phyloP scores from a whole-genome alignment of 2,888 invertebrate genomes.

The Microplitis manilae region DNA sequence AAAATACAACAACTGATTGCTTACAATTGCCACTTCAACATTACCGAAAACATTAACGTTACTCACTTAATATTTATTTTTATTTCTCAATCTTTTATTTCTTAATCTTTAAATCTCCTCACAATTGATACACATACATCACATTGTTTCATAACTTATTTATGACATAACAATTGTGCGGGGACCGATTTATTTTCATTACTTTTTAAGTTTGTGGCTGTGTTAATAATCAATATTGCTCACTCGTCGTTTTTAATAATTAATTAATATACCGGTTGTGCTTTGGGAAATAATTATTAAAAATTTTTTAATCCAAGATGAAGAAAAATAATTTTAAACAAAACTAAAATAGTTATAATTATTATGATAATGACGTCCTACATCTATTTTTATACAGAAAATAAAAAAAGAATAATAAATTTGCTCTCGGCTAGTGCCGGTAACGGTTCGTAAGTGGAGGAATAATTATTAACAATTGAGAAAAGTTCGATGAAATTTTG shows the following conservation, averaged over 20 bases:
- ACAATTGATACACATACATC: neutral
- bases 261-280: constrained; percentile 30
- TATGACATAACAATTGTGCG: constrained; percentile 59
- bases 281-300: constrained; percentile 25
- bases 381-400: constrained; percentile 42
- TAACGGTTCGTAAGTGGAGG: neutral
- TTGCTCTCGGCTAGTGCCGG: constrained; percentile 24
- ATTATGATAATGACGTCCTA: constrained; percentile 39
- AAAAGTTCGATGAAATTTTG: neutral
- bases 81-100: constrained; percentile 58
- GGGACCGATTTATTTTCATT: constrained; percentile 54
- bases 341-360: constrained; percentile 15
- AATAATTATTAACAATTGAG: constrained; percentile 26
- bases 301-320: constrained; percentile 16
- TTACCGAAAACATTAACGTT: constrained; percentile 66
- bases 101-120: neutral
- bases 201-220: constrained; percentile 18
- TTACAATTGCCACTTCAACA: constrained; percentile 69
- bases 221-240: constrained; percentile 33
- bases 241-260: constrained; percentile 21
- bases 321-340: constrained; percentile 10
- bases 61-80: constrained; percentile 58
- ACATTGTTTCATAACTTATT: constrained; percentile 37
- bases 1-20: constrained; percentile 55
- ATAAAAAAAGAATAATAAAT: constrained; percentile 10